Conservation (phyloP, 2,888 invertebrate species). For the Thymelicus lineola region DNA sequence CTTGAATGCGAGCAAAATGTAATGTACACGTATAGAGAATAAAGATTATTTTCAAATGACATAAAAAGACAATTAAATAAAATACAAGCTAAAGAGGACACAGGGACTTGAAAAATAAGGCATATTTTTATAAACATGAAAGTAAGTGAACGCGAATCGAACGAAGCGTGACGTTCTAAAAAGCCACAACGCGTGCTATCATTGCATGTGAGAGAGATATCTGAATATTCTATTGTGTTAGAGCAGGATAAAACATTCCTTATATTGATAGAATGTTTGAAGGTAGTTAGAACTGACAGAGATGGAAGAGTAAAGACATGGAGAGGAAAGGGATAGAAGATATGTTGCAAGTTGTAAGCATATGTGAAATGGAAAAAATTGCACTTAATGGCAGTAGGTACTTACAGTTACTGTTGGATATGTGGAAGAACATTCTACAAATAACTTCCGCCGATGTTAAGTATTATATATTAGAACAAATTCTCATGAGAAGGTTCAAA, state of each 20-base stretch:
- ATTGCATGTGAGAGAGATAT: constrained; percentile 38
- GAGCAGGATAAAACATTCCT: constrained; percentile 3
- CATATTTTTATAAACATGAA: constrained; percentile 6
- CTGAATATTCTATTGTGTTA: constrained; percentile 18
- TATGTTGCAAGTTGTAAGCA: constrained; percentile 8
- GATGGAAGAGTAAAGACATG: constrained; percentile 3
- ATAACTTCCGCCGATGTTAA: background rate
- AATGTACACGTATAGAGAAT: background rate
- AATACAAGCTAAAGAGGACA: constrained; percentile 9
- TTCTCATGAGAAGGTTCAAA: too few species aligned
- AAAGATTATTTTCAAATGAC: constrained; percentile 8
- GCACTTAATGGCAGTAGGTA: constrained; percentile 1
- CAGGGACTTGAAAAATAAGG: constrained; percentile 2
- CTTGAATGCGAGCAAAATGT: background rate
- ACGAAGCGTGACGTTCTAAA: constrained; percentile 54
- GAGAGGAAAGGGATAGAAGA: background rate
- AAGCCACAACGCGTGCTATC: constrained; percentile 54
- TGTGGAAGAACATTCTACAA: constrained; percentile 3
- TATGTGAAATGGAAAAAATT: constrained; percentile 8
- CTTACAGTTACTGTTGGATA: background rate
- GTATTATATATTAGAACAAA: too few species aligned
- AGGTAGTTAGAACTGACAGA: constrained; percentile 1
- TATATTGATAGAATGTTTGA: background rate
- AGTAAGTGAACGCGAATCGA: constrained; percentile 40
- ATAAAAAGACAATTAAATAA: background rate